These are phyloP conservation scores for Polyodon spathula DNA, from an alignment of 2,113 vertebrate genomes.

Conservation along the genomic window DNA sequence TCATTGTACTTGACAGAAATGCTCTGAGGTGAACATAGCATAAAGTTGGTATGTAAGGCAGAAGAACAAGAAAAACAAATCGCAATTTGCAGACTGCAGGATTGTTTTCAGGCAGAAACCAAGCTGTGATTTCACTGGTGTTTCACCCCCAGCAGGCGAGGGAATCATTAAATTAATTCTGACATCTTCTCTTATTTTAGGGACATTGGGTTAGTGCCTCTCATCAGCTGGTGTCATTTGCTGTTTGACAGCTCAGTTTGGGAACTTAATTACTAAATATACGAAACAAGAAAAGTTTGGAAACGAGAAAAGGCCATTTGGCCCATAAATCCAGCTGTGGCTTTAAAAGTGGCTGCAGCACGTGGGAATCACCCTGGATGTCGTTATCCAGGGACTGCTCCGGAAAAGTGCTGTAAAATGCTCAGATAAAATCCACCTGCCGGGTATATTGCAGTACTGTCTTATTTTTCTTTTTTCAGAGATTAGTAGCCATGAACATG, in stretches of 20 bases:
- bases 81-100: neutral
- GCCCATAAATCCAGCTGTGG: too few species aligned
- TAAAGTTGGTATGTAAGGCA: neutral
- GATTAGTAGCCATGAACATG: constrained; percentile 98
- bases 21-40: neutral
- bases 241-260: constrained; percentile 1
- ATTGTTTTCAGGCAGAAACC: neutral
- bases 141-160: neutral
- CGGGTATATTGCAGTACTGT: too few species aligned
- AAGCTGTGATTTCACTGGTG: neutral
- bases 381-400: too few species aligned
- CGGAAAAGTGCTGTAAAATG: too few species aligned
- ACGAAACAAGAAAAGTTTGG: too few species aligned
- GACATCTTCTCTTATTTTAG: neutral
- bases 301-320: too few species aligned
- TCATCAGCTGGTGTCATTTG: neutral
- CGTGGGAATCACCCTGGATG: too few species aligned
- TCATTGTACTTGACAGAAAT: neutral
- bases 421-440: too few species aligned
- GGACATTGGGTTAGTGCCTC: neutral
- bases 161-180: neutral
- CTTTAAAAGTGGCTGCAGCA: too few species aligned
- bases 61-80: neutral
- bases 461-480: constrained; percentile 64
- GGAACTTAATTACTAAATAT: too few species aligned